Conservation (phyloP, 2,113 vertebrate species). For the Eclectus roratus region DNA sequence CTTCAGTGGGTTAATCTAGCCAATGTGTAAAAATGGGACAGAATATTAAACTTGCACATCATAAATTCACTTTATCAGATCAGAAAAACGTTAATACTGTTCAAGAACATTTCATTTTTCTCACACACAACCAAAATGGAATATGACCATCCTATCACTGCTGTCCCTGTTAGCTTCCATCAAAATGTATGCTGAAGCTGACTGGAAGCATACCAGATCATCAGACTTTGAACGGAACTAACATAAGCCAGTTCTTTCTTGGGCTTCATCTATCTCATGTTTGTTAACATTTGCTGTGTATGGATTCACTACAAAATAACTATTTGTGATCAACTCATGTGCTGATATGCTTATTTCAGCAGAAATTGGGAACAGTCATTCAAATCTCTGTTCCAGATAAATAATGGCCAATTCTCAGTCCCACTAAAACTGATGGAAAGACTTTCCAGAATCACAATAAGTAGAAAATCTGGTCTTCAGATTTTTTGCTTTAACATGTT, state of each 20-base stretch:
- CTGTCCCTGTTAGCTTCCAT: not conserved
- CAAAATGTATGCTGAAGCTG: not conserved
- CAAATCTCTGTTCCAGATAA: not conserved
- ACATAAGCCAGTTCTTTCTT: not conserved
- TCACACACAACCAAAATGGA: not conserved
- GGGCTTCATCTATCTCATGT: not conserved
- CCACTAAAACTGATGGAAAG: not conserved
- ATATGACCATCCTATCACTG: not conserved
- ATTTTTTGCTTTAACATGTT: not conserved
- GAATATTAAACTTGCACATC: not conserved
- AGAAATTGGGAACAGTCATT: not conserved
- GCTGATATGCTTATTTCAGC: not conserved
- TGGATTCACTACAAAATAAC: not conserved
- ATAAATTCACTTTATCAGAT: not conserved
- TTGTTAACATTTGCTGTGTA: not conserved
- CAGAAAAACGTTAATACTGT: not conserved
- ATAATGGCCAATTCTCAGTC: not conserved
- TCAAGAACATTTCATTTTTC: not conserved
- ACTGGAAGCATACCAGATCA: not conserved
- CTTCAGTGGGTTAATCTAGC: not conserved
- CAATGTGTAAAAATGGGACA: not conserved
- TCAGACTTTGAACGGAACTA: not conserved
- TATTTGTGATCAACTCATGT: not conserved
- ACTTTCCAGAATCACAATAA: not conserved
- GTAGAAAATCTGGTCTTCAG: not conserved